These are phyloP conservation scores for Herpetotheres cachinnans DNA, from an alignment of 2,113 vertebrate species.

Conservation along the genomic window DNA sequence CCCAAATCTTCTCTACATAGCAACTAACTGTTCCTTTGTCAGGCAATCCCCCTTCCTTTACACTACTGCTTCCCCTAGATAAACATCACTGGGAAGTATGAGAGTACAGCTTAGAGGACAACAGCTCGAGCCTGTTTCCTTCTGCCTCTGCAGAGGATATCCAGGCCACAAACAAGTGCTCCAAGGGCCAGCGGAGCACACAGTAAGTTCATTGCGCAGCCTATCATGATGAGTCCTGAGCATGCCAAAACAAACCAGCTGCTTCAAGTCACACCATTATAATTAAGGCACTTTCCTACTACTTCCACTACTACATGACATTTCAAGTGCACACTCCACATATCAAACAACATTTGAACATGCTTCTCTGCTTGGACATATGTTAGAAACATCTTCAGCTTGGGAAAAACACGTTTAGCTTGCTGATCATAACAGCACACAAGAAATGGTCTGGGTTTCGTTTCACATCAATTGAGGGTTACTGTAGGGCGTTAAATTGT, in stretches of 20 bases:
- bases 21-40: neutral
- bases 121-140: neutral
- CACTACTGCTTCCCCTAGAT: neutral
- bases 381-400: neutral
- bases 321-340: neutral
- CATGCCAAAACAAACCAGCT: neutral
- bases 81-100: fast-evolving
- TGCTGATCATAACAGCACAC: neutral
- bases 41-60: neutral
- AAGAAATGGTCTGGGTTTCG: neutral
- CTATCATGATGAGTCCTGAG: neutral
- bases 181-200: neutral
- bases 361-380: neutral
- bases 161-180: neutral
- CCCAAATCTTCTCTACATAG: neutral
- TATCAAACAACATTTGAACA: neutral
- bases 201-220: fast-evolving
- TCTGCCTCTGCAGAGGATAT: neutral
- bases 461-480: neutral
- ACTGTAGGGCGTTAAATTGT: neutral
- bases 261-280: neutral
- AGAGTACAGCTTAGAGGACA: neutral
- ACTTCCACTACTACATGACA: neutral
- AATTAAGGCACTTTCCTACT: neutral
- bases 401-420: neutral